phyloP scores from a whole-genome alignment of 1,140 invertebrate genomes.

The Zaprionus lachaisei region DNA sequence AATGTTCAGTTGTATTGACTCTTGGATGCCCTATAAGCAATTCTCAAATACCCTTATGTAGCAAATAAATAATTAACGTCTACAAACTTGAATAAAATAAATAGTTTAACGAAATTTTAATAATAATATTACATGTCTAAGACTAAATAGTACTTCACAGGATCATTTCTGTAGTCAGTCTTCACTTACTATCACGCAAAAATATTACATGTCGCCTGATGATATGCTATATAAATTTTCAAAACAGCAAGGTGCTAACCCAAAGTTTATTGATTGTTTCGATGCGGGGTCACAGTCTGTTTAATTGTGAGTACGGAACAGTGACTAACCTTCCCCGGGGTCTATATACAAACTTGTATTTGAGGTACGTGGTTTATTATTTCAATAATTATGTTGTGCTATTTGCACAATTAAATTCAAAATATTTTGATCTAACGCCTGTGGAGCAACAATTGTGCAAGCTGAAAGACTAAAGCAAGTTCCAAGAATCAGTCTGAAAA shows the following conservation, averaged over 20 bases:
- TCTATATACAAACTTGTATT: neutral
- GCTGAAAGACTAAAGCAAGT: conserved; percentile 24
- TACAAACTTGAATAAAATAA: too few relatives aligned
- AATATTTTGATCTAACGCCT: conserved; percentile 25
- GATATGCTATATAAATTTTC: neutral
- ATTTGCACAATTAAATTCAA: neutral
- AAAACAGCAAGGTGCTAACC: neutral
- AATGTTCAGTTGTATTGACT: neutral
- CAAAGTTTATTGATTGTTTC: too few relatives aligned
- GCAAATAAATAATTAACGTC: too few relatives aligned
- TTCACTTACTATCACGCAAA: too few relatives aligned
- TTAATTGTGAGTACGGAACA: neutral
- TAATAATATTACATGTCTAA: too few relatives aligned
- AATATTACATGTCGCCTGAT: neutral
- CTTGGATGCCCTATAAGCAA: neutral
- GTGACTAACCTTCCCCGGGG: neutral
- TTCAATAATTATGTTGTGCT: neutral
- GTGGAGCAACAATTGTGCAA: conserved; percentile 47
- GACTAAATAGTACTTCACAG: too few relatives aligned
- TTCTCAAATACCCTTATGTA: neutral
- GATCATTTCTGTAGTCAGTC: too few relatives aligned
- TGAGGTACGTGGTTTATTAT: neutral
- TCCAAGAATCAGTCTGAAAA: conserved; percentile 11
- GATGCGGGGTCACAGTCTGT: neutral
- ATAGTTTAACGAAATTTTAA: too few relatives aligned